Percentiles rank a stretch among this genome's conserved stretches.
phyloP scores from a whole-genome alignment of 2,888 invertebrate genomes.

The Lithophane leautieri region DNA sequence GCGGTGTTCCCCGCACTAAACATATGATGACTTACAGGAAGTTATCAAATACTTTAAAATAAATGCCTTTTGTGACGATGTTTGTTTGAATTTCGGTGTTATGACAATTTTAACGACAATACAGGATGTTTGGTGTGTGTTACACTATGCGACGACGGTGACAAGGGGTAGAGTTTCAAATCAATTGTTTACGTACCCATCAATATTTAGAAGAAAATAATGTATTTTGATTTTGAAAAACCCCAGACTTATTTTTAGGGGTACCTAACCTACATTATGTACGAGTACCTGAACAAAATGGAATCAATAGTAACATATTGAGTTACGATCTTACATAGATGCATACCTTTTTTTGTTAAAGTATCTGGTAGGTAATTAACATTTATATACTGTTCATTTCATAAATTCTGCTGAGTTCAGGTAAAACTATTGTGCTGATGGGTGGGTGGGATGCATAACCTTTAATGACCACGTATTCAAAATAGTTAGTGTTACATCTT shows the following conservation, averaged over 20 bases:
- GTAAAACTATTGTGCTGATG: background rate
- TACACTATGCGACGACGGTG: background rate
- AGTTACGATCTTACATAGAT: background rate
- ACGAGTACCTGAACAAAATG: background rate
- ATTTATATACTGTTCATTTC: background rate
- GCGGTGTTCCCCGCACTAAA: slow-evolving; percentile 24
- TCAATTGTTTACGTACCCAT: background rate
- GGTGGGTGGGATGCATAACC: background rate
- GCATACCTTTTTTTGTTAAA: background rate
- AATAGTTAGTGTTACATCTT: background rate
- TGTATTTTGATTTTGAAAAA: background rate
- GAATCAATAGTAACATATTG: background rate
- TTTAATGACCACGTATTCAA: background rate
- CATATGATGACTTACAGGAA: slow-evolving; percentile 39
- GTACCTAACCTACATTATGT: no score
- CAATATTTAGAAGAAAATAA: background rate
- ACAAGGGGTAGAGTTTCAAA: background rate
- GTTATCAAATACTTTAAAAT: slow-evolving; percentile 37
- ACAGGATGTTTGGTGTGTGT: slow-evolving; percentile 21
- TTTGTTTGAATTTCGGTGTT: slow-evolving; percentile 26
- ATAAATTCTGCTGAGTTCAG: background rate
- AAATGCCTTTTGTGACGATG: slow-evolving; percentile 21
- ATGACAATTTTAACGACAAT: background rate
- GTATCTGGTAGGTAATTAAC: background rate
- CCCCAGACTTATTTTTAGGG: background rate